Evolutionary conservation across 2,888 invertebrate species (phyloP).

Genomic region (Pyrgus malvae): DNA sequence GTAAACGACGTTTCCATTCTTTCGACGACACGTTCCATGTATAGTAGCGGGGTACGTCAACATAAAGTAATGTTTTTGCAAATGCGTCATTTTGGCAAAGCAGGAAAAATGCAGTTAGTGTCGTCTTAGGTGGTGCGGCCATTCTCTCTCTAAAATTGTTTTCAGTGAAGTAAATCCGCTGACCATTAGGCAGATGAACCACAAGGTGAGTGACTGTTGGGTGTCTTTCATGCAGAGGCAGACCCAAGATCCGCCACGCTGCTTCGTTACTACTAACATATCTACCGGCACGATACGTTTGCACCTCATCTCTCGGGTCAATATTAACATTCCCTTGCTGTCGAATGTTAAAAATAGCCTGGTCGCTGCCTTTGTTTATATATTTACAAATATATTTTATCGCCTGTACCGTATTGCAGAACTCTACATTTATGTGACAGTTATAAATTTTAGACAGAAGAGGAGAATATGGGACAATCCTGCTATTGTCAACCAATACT

Average conservation of each 20-base stretch:
- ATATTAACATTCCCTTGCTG: constrained; percentile 26
- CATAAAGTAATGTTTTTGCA: constrained; percentile 49
- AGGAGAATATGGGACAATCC: constrained; percentile 4
- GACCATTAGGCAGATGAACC: constrained; percentile 39
- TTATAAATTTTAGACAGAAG: constrained; percentile 27
- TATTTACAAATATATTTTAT: constrained; percentile 37
- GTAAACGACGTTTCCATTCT: constrained; percentile 35
- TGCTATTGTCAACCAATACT: constrained; percentile 3
- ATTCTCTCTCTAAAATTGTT: constrained; percentile 39
- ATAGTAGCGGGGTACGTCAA: constrained; percentile 43
- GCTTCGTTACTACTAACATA: constrained; percentile 44
- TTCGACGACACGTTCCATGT: constrained; percentile 34
- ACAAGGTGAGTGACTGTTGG: constrained; percentile 39
- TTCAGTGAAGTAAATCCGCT: constrained; percentile 46
- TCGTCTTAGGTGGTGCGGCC: constrained; percentile 37
- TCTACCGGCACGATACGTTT: constrained; percentile 39
- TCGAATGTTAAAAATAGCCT: constrained; percentile 33
- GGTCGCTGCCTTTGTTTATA: constrained; percentile 34
- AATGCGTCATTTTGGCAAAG: constrained; percentile 46
- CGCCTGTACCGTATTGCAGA: constrained; percentile 14
- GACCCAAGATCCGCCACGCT: constrained; percentile 39
- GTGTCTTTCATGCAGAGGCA: constrained; percentile 38
- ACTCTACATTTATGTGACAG: constrained; percentile 35
- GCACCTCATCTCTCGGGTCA: constrained; percentile 45
- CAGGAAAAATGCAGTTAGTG: constrained; percentile 47